phyloP scores from a whole-genome alignment of 2,113 vertebrate species.

The Ceyx margarethae region DNA sequence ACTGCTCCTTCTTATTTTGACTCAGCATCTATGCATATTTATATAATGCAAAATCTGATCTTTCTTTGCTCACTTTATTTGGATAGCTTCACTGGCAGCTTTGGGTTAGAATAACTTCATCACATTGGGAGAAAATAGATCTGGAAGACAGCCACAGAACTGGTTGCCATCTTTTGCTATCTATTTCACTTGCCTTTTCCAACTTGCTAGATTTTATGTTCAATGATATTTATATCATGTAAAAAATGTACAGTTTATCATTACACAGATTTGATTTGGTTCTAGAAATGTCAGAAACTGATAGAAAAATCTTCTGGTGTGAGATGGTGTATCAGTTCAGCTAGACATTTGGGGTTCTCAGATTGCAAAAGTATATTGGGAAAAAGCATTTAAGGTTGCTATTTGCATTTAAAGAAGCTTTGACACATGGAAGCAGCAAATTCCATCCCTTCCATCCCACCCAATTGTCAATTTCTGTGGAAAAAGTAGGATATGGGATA shows the following conservation, averaged over 20 bases:
- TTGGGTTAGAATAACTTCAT: background rate
- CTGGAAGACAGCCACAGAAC: background rate
- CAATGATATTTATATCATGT: slow-evolving; percentile 8
- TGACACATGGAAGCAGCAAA: background rate
- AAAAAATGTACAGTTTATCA: background rate
- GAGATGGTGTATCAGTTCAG: background rate
- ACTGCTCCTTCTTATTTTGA: background rate
- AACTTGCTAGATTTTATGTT: background rate
- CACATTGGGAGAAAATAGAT: background rate
- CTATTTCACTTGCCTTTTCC: background rate
- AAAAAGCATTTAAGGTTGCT: slow-evolving; percentile 13
- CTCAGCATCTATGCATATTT: background rate
- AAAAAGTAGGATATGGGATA: background rate
- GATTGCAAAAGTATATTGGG: background rate
- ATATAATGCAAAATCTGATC: background rate
- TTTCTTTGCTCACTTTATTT: background rate
- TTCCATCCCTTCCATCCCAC: background rate
- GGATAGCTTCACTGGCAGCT: background rate
- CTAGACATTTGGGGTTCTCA: background rate
- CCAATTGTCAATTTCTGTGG: background rate
- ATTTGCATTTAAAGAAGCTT: slow-evolving; percentile 60
- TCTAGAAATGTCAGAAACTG: background rate
- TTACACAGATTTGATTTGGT: background rate
- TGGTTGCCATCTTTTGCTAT: background rate
- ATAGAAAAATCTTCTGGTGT: background rate